Conservation (phyloP, 2,113 vertebrate genomes). For the Hippocampus guttulatus region DNA sequence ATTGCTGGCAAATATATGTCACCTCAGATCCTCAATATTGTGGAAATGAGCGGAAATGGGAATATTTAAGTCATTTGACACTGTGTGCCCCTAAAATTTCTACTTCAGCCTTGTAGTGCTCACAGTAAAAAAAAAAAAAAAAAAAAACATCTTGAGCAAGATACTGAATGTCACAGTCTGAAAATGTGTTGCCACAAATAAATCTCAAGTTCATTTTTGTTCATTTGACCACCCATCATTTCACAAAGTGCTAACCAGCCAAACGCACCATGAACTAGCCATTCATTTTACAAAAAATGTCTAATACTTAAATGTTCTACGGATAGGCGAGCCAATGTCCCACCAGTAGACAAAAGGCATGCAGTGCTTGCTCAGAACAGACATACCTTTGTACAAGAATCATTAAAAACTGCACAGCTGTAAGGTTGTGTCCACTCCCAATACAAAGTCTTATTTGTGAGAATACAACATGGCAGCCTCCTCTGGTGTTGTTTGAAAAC, state of each 20-base stretch:
- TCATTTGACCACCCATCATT: constrained; percentile 33
- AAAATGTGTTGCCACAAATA: constrained; percentile 19
- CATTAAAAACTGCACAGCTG: constrained; percentile 46
- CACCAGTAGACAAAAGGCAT: constrained; percentile 56
- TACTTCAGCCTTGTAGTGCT: too few relatives aligned
- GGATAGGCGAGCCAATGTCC: constrained; percentile 49
- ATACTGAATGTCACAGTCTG: constrained; percentile 10
- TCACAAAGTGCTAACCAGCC: constrained; percentile 59
- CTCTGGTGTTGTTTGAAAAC: neutral
- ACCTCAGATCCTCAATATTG: too few relatives aligned
- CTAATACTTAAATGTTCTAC: constrained; percentile 47
- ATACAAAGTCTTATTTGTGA: constrained; percentile 27
- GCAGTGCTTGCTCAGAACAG: constrained; percentile 65
- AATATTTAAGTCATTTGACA: too few relatives aligned
- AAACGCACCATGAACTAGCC: constrained; percentile 23
- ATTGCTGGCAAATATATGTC: too few relatives aligned
- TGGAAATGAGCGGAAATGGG: too few relatives aligned
- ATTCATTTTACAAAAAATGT: constrained; percentile 38
- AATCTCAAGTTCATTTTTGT: constrained; percentile 22
- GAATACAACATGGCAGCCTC: constrained; percentile 3
- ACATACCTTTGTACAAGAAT: constrained; percentile 51
- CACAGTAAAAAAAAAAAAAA: too few relatives aligned
- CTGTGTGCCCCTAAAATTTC: too few relatives aligned
- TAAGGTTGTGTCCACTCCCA: constrained; percentile 27
- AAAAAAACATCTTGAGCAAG: neutral